These are phyloP conservation scores for Clistopyga incitator DNA, from an alignment of 2,888 invertebrate species.

Conservation along the genomic window DNA sequence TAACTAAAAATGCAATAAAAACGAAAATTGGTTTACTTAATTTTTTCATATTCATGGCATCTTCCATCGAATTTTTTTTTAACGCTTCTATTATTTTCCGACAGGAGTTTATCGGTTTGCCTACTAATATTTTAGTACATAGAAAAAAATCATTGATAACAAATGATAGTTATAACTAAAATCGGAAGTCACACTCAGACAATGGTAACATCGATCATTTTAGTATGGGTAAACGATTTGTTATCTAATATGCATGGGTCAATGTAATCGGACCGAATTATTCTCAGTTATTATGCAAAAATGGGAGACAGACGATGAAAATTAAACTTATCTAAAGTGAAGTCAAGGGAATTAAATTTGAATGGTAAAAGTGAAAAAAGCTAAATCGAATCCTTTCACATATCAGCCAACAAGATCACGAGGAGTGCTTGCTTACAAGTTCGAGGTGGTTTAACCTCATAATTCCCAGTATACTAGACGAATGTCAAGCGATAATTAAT, in stretches of 20 bases:
- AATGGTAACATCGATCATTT: not conserved
- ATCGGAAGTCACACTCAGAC: too few relatives aligned
- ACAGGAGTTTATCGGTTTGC: too few relatives aligned
- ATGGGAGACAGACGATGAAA: not conserved
- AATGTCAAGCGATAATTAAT: constrained; percentile 1
- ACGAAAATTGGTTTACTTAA: too few relatives aligned
- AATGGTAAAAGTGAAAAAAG: not conserved
- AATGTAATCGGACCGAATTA: not conserved
- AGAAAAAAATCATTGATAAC: too few relatives aligned
- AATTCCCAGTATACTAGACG: not conserved
- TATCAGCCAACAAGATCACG: not conserved
- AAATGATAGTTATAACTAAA: too few relatives aligned
- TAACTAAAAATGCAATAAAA: too few relatives aligned
- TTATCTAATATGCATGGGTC: not conserved
- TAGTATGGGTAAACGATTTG: not conserved
- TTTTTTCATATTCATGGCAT: too few relatives aligned
- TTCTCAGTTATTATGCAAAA: not conserved
- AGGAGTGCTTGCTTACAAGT: not conserved
- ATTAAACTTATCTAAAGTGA: not conserved
- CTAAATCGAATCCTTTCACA: not conserved
- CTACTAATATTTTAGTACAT: too few relatives aligned
- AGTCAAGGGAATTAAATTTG: not conserved
- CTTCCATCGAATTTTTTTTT: too few relatives aligned
- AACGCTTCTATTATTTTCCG: too few relatives aligned
- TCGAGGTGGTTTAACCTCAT: not conserved